Evolutionary conservation across 2,888 invertebrate genomes (phyloP), one percentile per base, ranked within the genome.

Genomic region (Drosophila limbata): DNA sequence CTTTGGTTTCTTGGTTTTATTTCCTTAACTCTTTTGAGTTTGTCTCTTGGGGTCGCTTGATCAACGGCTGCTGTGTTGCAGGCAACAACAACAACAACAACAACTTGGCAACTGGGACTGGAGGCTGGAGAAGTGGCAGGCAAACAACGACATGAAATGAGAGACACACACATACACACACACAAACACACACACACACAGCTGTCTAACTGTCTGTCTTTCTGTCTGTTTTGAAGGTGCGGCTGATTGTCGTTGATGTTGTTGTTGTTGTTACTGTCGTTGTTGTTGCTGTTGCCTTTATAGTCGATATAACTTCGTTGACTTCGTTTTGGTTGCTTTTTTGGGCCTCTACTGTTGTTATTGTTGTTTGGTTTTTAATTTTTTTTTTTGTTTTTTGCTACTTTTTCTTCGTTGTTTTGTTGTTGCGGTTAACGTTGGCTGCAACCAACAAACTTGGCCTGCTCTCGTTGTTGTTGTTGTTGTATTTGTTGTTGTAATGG

Each of bases 191-290:
- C 47, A 56, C 40, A 56, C 37, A 52, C 44, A 56, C 21, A 59
- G 15, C 44, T 47, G 47, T 74, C 45, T 39, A 31, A 40, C 48
- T 59, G 55, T 64, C 42, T 61, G 59, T 21, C 50, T 50, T 35
- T 50, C 50, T 35, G 63, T 62, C 65, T 68, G 67, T 73, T 71
- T 77, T 71, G 69, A 89, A 85, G 85, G 85, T 85, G 85, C 85
- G 89, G 89, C 90, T 53, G 67, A 51, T 69, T 47, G 61, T 39
- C 68, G 69, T 40, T 44, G 73, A 60, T 42, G 60, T 47, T 52
- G 62, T 50, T 51, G 45, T 28, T 51, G 48, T 48, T 64, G 53
- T 45, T 44, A 65, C 60, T 57, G 62, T 31, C 37, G 56, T 25
- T 28, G 21, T 21, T 28, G 39, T 59, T 67, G 77, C 55, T 62